Base-by-base conservation (phyloP, 2,113 vertebrate species). In the Apeltes quadracus region DNA sequence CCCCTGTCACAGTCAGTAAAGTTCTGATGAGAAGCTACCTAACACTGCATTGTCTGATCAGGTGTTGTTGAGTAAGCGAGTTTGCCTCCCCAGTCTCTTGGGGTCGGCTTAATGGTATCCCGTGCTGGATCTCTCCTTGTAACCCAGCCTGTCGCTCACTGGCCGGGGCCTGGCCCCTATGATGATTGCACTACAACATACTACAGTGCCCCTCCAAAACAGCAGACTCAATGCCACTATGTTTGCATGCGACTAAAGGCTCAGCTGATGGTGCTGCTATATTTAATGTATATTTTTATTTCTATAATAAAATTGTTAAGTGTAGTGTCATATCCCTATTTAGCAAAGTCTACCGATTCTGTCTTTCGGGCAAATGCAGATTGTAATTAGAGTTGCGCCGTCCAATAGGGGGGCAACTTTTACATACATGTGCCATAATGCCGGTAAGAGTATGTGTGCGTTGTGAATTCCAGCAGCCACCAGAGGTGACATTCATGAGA, bases 41-140 rank as follows among this genome's bases (percentile, higher is more conserved):
- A 91, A 92, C 91, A 90, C 93, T 90, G 90, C 89, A 87, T 84
- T 83, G 90, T 92, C 89, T 93, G 92, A 94, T 94, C 94, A 87
- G 91, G 91, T 94, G 92, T 94, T 94, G 93, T 90, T 72, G 92
- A 94, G 87, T 93, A 93, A 94, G 93, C 93, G 38, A 78, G 84
- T 93, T 90, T 87, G 87, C 67, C 14, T 84, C 66, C 78, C 85
- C 81, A 81, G 90, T 92, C 92, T 92, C 90, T 89, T 77, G 83
- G 88, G 92, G 90, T 94, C 94, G 93, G 92, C 92, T 93, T 92
- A 94, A 93, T 94, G 92, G 90, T 92, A 92, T 93, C 92, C 91
- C 90, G 75, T 79, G 85, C 87, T 87, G 87, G 84, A 89, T 90
- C 73, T 91, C 88, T 93, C 91, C 90, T 90, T 89, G 71, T 89